phyloP scores from a whole-genome alignment of 2,888 invertebrate species.

The Xestoiulus laeticollis region DNA sequence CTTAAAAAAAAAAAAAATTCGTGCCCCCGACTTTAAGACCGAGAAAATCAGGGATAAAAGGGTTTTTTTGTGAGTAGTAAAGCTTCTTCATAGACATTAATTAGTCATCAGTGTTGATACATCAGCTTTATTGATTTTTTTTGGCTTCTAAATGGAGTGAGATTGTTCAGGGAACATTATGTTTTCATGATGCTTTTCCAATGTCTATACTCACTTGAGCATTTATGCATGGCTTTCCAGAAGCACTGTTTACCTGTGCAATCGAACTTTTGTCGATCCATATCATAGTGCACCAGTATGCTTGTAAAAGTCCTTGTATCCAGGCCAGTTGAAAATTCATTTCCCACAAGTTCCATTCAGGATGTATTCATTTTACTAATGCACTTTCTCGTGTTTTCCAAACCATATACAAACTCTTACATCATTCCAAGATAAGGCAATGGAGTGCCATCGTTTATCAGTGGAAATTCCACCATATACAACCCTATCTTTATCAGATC shows the following conservation, averaged over 20 bases:
- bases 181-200: neutral
- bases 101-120: slow-evolving; percentile 1
- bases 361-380: slow-evolving; percentile 35
- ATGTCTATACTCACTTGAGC: neutral
- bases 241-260: neutral
- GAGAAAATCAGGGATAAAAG: neutral
- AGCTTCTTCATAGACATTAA: slow-evolving; percentile 5
- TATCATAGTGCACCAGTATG: neutral
- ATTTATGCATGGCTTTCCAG: slow-evolving; percentile 13
- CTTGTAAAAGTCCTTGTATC: neutral
- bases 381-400: neutral
- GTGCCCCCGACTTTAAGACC: too few species aligned
- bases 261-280: slow-evolving; percentile 28
- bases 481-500: neutral
- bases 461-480: neutral
- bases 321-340: neutral
- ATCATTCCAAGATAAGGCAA: neutral
- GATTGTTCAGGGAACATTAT: neutral
- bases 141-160: neutral
- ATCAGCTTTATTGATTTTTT: neutral
- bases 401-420: neutral
- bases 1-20: too few species aligned
- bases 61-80: neutral
- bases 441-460: neutral
- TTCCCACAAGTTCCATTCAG: neutral